These are phyloP conservation scores for Drosophila aldrichi DNA, from an alignment of 2,888 invertebrate species.

Conservation along the genomic window DNA sequence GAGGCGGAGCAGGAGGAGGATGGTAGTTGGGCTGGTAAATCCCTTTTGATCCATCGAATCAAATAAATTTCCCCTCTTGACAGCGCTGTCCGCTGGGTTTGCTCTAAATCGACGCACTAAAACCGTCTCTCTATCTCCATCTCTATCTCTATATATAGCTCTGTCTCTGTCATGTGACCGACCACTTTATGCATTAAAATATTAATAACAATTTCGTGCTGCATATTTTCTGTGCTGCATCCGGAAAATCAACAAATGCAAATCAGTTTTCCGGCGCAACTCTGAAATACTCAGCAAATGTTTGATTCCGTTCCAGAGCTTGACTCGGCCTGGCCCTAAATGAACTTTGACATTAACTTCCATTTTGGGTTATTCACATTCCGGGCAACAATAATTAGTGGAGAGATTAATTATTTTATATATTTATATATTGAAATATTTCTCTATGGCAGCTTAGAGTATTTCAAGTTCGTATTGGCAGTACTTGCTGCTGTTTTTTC, in stretches of 20 bases:
- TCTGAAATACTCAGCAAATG: not conserved
- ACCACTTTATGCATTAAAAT: constrained; percentile 65
- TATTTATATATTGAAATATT: not conserved
- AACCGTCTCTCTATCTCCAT: constrained; percentile 7
- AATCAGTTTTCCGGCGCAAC: constrained; percentile 12
- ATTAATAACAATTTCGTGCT: constrained; percentile 71
- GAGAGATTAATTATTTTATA: too few relatives aligned
- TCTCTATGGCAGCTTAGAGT: not conserved
- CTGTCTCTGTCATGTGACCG: constrained; percentile 2
- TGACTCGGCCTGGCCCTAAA: not conserved
- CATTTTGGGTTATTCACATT: not conserved
- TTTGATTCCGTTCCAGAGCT: not conserved
- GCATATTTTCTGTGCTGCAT: constrained; percentile 58
- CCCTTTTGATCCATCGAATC: constrained; percentile 28
- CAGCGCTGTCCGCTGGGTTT: constrained; percentile 19
- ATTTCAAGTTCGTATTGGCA: not conserved
- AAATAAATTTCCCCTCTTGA: constrained; percentile 4
- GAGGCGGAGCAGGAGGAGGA: not conserved
- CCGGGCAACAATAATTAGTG: not conserved
- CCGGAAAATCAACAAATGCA: constrained; percentile 38
- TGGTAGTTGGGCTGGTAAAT: constrained; percentile 31
- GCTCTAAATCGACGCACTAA: constrained; percentile 56
- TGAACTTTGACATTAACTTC: not conserved
- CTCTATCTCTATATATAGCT: not conserved
- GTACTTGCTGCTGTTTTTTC: not conserved